These are phyloP conservation scores for Thera britannica DNA, from an alignment of 2,888 invertebrate genomes.

Conservation along the genomic window DNA sequence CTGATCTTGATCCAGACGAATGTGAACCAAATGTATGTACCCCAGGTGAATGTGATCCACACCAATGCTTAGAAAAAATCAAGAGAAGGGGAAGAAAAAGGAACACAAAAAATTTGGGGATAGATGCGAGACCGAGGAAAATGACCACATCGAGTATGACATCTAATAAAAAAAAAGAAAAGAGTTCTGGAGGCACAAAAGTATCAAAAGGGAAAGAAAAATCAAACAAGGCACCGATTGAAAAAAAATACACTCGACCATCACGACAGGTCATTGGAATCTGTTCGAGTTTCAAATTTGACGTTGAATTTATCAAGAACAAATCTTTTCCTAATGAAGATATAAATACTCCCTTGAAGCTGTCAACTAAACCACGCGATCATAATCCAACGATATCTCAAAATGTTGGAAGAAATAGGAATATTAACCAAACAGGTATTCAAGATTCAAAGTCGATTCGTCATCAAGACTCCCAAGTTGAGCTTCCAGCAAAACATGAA, in stretches of 20 bases:
- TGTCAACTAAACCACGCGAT: slow-evolving; percentile 4
- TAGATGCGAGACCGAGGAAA: slow-evolving; percentile 12
- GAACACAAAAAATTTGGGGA: slow-evolving; percentile 19
- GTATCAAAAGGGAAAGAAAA: slow-evolving; percentile 10
- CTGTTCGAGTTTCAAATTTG: slow-evolving; percentile 52
- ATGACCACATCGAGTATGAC: slow-evolving; percentile 24
- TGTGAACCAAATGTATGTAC: slow-evolving; percentile 27
- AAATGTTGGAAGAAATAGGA: slow-evolving; percentile 30
- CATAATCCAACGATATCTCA: slow-evolving; percentile 11
- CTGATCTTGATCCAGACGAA: slow-evolving; percentile 23
- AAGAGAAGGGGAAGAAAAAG: slow-evolving; percentile 14
- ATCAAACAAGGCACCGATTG: slow-evolving; percentile 4
- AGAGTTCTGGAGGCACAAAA: neutral
- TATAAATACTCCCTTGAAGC: neutral
- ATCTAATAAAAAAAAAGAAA: slow-evolving; percentile 9
- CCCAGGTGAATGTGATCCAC: slow-evolving; percentile 28
- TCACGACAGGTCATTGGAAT: slow-evolving; percentile 45
- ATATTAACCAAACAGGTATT: slow-evolving; percentile 23
- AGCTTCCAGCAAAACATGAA: slow-evolving; percentile 26
- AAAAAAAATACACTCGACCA: slow-evolving; percentile 10
- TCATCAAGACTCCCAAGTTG: slow-evolving; percentile 21
- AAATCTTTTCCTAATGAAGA: slow-evolving; percentile 16
- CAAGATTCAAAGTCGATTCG: slow-evolving; percentile 15
- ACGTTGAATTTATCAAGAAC: slow-evolving; percentile 52
- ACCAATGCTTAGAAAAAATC: slow-evolving; percentile 22